A percentile compares a stretch with the other conserved stretches of the same genome.
Conservation (phyloP, 2,888 invertebrate species). For the Argynnis bischoffii region DNA sequence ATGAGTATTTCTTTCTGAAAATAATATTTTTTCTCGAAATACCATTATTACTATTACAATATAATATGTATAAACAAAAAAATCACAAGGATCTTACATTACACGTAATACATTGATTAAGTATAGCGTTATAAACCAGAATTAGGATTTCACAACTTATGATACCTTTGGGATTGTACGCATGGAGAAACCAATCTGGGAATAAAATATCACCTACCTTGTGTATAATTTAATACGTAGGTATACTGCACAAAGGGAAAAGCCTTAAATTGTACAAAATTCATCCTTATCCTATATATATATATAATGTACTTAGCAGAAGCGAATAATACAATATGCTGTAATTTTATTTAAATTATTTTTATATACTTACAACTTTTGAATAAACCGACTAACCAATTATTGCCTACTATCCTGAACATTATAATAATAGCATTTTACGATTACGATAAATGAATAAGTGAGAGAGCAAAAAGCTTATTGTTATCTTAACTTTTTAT, state of each 20-base stretch:
- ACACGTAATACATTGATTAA: slow-evolving; percentile 3
- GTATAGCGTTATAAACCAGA: not conserved
- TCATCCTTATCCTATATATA: not conserved
- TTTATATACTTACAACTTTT: no score
- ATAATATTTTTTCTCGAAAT: no score
- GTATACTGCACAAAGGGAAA: slow-evolving; percentile 4
- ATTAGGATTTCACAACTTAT: slow-evolving; percentile 18
- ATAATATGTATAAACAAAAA: not conserved
- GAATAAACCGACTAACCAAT: no score
- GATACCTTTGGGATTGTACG: slow-evolving; percentile 18
- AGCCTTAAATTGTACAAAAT: not conserved
- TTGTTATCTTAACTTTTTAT: slow-evolving; percentile 20
- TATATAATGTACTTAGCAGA: no score
- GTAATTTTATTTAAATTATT: no score
- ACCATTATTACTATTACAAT: no score
- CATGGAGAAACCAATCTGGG: slow-evolving; percentile 15
- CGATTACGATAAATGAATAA: no score
- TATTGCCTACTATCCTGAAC: no score
- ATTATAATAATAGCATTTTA: no score
- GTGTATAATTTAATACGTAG: slow-evolving; percentile 15
- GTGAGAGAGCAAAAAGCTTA: no score
- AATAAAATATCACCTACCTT: slow-evolving; percentile 17
- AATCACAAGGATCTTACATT: not conserved
- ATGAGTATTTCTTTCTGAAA: no score
- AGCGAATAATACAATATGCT: no score